Evolutionary conservation across 2,797 vertebrate genomes (phyloP).

Genomic region (Brachymystax lenok): DNA sequence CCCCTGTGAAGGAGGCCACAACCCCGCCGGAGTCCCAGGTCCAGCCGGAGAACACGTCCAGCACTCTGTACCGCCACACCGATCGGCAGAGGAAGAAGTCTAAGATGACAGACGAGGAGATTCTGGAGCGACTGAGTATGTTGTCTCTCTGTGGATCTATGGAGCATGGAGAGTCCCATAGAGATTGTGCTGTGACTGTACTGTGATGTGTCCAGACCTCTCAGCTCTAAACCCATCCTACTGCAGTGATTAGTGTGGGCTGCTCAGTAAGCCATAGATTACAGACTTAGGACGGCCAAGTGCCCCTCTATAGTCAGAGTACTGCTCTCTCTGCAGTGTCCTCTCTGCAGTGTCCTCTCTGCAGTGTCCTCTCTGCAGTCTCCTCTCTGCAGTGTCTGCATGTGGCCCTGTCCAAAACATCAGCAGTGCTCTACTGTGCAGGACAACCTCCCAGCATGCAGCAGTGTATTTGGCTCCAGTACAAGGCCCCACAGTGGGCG

Average conservation of each 20-base stretch:
- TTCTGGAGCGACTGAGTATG: conserved; percentile 95
- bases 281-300: conserved; percentile 10
- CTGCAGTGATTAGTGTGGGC: conserved; percentile 13
- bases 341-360: neutral
- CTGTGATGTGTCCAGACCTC: too few species aligned
- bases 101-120: conserved; percentile 99
- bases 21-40: conserved; percentile 84
- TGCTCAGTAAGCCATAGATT: conserved; percentile 16
- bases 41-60: conserved; percentile 90
- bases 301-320: neutral
- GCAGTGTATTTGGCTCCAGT: too few species aligned
- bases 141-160: conserved; percentile 36
- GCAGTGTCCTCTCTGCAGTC: neutral
- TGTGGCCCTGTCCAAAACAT: conserved; percentile 10
- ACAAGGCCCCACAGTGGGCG: too few species aligned
- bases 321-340: neutral
- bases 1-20: conserved; percentile 88
- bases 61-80: conserved; percentile 93
- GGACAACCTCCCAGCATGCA: neutral
- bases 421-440: conserved; percentile 12
- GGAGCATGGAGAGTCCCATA: conserved; percentile 1
- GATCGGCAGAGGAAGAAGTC: conserved; percentile 98
- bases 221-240: conserved; percentile 1
- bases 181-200: conserved; percentile 8
- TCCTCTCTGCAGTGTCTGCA: neutral